Base-by-base conservation (phyloP, 2,888 invertebrate species). In the Ditula angustiorana region DNA sequence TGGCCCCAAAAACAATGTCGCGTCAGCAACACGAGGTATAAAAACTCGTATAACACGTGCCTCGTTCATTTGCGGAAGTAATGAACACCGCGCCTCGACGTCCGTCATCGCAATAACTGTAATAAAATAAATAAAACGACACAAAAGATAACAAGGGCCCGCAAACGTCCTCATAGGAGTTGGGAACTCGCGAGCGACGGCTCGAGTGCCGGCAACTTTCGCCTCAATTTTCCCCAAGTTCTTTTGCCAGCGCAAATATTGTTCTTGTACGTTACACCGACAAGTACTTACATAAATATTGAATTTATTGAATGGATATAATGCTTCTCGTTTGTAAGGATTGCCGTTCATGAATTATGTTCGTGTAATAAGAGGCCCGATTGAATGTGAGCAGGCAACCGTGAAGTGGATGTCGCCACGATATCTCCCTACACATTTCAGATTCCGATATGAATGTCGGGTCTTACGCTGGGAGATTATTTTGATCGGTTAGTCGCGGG, bases 101-200 rank as follows among this genome's bases (percentile, higher is more conserved):
- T 35, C 21, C 30, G 33, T 53, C 24, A 49, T 16, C 26, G 49
- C 49, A 11, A 5, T n/a, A 50, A 50, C 30, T 16, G 50, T 33
- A 52, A 53, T 23, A 35, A 21, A 53, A 53, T 35, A 53, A 53
- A 53, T 35, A 53, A 35, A 35, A 35, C 35, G 53, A 35, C 53
- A 53, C 33, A 53, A 53, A 21, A 53, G 35, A 53, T 53, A 35
- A 53, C 53, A 53, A 53, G 53, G n/a, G n/a, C 21, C 46, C 53
- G 33, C 53, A 23, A 53, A 33, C n/a, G 53, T 35, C 53, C 53
- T 33, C 33, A 21, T 33, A 35, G 33, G 19, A 52, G 30, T 30
- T 50, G 50, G 4, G 26, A 26, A 49, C 24, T 41, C 10, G 13
- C 46, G 37, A 7, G 13, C 5, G 46, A 2, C 28, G 50, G 19